Evolutionary conservation across 2,888 invertebrate genomes (phyloP), one percentile per base, ranked within the genome.

Genomic region (Adelognathus sp.): DNA sequence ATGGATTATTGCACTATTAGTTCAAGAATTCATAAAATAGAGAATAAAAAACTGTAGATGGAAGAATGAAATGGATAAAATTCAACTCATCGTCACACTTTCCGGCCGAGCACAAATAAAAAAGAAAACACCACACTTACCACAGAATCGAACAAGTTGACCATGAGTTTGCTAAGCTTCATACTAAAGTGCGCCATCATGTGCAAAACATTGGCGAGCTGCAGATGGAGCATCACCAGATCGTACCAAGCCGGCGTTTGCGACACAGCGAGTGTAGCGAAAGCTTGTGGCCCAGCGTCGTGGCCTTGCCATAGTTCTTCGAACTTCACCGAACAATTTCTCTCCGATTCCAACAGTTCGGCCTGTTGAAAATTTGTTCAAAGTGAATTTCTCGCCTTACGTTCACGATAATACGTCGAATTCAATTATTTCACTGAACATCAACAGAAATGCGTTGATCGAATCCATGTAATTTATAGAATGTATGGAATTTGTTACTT

Each of bases 151-250:
- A 97, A 98, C 18, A 98, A 92, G 76, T 93, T 94, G 78, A 94
- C 95, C 79, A 95, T 93, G 6, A 95, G 97, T 90, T 95, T 97
- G 60, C 93, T 91, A 82, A 94, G 93, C 88, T 95, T 97, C 61
- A 98, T 90, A 85, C 95, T 95, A 86, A 98, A 97, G 81, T 94
- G 94, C 18, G 96, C 94, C 83, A 97, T 95, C 91, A 97, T 96
- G 83, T 96, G 95, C 70, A 98, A 92, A 1, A 96, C 94, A 80
- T 95, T 93, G 1, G 95, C 94, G 67, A 98, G 92, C 91, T 98
- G 97, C 85, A 95, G 95, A 90, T 98, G 97, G 71, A 97, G 92
- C 83, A 95, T 94, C 6, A 98, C 92, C 81, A 97, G 92, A 83
- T 96, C 95, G 80, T 94, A 94, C 90, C 96, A 96, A 0, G 96